Evolutionary conservation across 2,113 vertebrate species (phyloP), one percentile per base, ranked within the genome.

Genomic region (Menidia beryllina): DNA sequence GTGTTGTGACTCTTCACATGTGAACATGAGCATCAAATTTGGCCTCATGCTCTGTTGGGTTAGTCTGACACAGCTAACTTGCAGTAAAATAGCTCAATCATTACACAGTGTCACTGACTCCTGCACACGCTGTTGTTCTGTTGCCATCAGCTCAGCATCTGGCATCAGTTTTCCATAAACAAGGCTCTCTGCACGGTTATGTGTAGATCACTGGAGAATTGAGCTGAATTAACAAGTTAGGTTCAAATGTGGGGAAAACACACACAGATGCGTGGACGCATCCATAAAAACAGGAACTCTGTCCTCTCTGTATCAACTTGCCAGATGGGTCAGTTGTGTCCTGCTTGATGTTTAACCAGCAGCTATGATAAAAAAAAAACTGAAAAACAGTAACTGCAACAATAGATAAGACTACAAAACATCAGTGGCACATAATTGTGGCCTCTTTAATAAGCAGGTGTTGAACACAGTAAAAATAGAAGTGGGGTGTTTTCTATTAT

Each of bases 401-500:
- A 56, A 26, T 43, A 82, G 75, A 77, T 34, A 72, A 66, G 13
- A 59, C 54, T 3, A 3, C 21, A 61, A 38, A 72, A 69, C 59
- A 72, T 47, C 51, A 36, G 1, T 20, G 49, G 41, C 38, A 23
- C 51, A 23, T 14, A 20, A 34, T 24, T 53, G 26, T 45, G 54
- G 21, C 5, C 21, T 66, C 38, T 36, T 26, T 30, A 57, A 47
- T 19, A 25, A 43, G 21, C 9, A 49, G 14, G 23, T 36, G 15
- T 36, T 23, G 39, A 10, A 34, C 2, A 20, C 21, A 0, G 34
- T 7, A n/a, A 13, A 36, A 36, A 10, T 38, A 13, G 23, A 12
- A n/a, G n/a, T n/a, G n/a, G n/a, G n/a, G n/a, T n/a, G n/a, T n/a
- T n/a, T 13, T 9, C 26, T 11, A n/a, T n/a, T 6, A 13, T 53